Evolutionary conservation across 2,888 invertebrate species (phyloP).

Genomic region (Lasius platythorax): DNA sequence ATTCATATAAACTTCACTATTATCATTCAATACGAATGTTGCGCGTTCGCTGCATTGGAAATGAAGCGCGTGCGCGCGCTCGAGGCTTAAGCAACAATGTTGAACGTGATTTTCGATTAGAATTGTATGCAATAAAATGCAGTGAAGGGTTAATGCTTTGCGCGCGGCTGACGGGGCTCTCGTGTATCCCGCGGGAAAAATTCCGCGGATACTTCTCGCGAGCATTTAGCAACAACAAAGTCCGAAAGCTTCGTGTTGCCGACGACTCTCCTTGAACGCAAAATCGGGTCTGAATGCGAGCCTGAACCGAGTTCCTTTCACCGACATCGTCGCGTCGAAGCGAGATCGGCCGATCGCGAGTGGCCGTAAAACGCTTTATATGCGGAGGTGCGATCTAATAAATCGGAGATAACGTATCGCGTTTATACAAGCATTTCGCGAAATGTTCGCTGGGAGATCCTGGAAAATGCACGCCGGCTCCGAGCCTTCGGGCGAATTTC

Average conservation of each 20-base stretch:
- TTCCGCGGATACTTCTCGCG: constrained; percentile 33
- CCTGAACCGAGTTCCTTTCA: constrained; percentile 78
- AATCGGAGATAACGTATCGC: constrained; percentile 34
- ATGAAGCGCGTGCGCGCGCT: not conserved
- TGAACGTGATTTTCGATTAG: not conserved
- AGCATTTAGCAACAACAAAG: constrained; percentile 58
- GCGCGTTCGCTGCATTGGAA: not conserved
- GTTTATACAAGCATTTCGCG: not conserved
- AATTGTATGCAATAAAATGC: not conserved
- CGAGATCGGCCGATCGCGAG: constrained; percentile 29
- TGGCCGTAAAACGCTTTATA: not conserved
- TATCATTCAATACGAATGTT: not conserved
- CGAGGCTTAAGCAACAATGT: constrained; percentile 2
- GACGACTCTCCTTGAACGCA: constrained; percentile 81
- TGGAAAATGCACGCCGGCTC: constrained; percentile 7
- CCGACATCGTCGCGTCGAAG: constrained; percentile 70
- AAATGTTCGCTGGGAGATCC: constrained; percentile 27
- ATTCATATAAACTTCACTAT: not conserved
- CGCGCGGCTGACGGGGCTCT: not conserved
- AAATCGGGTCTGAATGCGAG: constrained; percentile 71
- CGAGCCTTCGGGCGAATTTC: not conserved
- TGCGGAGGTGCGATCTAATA: constrained; percentile 50
- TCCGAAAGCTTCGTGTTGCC: constrained; percentile 75
- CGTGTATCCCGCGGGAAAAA: constrained; percentile 40
- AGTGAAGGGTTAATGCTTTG: constrained; percentile 28